Base-by-base conservation (phyloP, 53 echinoderm and acorn worm genomes). In the Crossaster papposus region DNA sequence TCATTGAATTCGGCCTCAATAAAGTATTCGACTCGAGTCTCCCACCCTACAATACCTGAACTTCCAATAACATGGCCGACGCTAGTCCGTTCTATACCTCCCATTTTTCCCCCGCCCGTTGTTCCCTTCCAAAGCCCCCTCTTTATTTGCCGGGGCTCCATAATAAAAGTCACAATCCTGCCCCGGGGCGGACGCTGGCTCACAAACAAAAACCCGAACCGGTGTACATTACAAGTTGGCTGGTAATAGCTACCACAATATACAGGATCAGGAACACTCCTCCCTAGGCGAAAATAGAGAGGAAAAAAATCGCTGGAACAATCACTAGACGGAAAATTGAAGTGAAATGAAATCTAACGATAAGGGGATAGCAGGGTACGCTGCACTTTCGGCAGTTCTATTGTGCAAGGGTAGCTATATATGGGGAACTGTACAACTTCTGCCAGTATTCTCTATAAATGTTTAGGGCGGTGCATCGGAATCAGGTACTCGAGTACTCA, bases 151-250 rank as follows among this genome's bases (percentile, higher is more conserved):
- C 33, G 76, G 37, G 62, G 35, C 77, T 24, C 18, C 63, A 75
- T 54, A 87, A 87, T 76, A 37, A 87, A 87, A 87, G 87, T 87
- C 87, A 87, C 77, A 87, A 87, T 77, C 87, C 87, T 87, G 87
- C 87, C 77, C 50, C 7, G 87, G 80, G 72, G 55, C 10, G 53
- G 17, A 52, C 22, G 28, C 72, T 33, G 3, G 74, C 17, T 30
- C 31, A 87, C 87, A 87, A 87, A 87, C 76, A 36, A 72, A 87
- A 87, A 65, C 75, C 53, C 36, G 33, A 11, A 18, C 1, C 29
- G 51, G 36, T 87, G 76, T 87, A 77, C 52, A 76, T 87, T 87
- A 75, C 87, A 72, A 62, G 54, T 55, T 58, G 44, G 77, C 26
- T 54, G 51, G 33, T 55, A 87, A 77, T 30, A 75, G 29, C 74